These are phyloP conservation scores for Agrenia bidenticulata DNA, from an alignment of 2,888 invertebrate species.

Conservation along the genomic window DNA sequence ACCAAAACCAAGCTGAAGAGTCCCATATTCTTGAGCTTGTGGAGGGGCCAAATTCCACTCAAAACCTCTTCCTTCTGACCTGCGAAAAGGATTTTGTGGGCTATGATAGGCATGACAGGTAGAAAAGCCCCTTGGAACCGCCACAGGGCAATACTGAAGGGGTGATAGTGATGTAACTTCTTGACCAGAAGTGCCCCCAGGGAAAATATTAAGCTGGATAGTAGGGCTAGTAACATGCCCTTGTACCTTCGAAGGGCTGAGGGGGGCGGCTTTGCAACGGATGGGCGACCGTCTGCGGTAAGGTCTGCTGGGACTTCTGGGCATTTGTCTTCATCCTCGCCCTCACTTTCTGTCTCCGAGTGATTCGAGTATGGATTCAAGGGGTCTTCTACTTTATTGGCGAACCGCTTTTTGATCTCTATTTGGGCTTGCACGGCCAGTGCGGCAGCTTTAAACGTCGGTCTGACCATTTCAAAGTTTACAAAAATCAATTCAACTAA, in stretches of 20 bases:
- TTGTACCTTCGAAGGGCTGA: conserved; percentile 31
- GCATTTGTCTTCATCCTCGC: not conserved
- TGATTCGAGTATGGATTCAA: conserved; percentile 30
- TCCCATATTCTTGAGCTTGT: conserved; percentile 28
- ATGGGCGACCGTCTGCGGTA: not conserved
- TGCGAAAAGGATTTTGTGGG: conserved; percentile 13
- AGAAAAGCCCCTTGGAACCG: conserved; percentile 48
- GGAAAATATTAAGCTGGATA: conserved; percentile 42
- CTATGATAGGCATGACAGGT: conserved; percentile 36
- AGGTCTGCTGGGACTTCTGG: not conserved
- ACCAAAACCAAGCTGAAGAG: conserved; percentile 32
- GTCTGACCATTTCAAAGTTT: not conserved
- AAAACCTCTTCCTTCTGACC: conserved; percentile 21
- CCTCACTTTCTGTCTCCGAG: conserved; percentile 11
- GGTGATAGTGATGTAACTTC: conserved; percentile 40
- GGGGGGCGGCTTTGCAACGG: not conserved
- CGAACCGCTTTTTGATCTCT: conserved; percentile 29
- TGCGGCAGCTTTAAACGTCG: conserved; percentile 31
- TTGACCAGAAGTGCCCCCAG: conserved; percentile 48
- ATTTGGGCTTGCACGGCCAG: conserved; percentile 35
- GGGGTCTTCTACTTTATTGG: conserved; percentile 36
- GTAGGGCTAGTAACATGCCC: conserved; percentile 42
- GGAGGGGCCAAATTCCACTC: conserved; percentile 34
- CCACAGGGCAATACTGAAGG: conserved; percentile 47
- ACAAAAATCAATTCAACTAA: too few relatives aligned